Conservation (phyloP, 2,113 vertebrate species). For the Percopsis transmontana region DNA sequence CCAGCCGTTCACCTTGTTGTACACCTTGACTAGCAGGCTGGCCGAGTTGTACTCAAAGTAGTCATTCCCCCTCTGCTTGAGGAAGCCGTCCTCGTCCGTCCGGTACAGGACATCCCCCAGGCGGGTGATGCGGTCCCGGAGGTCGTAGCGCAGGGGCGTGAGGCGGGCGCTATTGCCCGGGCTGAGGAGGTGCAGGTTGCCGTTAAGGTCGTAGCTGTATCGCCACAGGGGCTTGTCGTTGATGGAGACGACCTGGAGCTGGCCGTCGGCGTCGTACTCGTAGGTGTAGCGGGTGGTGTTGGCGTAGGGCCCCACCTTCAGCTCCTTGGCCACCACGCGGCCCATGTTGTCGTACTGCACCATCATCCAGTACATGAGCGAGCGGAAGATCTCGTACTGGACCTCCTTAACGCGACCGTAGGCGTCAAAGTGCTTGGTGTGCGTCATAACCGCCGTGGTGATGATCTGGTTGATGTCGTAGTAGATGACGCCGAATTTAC, state of each 20-base stretch:
- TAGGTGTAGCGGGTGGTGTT: slow-evolving; percentile 96
- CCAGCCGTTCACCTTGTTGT: slow-evolving; percentile 90
- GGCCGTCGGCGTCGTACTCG: slow-evolving; percentile 93
- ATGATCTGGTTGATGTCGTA: slow-evolving; percentile 99
- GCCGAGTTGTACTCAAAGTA: slow-evolving; percentile 96
- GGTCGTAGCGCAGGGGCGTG: slow-evolving; percentile 91
- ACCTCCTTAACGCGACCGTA: slow-evolving; percentile 97
- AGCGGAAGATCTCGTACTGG: slow-evolving; percentile 97
- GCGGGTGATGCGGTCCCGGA: slow-evolving; percentile 92
- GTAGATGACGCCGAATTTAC: slow-evolving; percentile 98
- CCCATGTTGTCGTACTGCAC: slow-evolving; percentile 99
- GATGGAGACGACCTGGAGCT: slow-evolving; percentile 93
- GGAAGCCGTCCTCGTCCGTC: slow-evolving; percentile 96
- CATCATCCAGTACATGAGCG: slow-evolving; percentile 99
- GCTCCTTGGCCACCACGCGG: slow-evolving; percentile 93
- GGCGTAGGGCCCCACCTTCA: slow-evolving; percentile 97
- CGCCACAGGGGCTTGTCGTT: slow-evolving; percentile 97
- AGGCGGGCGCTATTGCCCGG: slow-evolving; percentile 94
- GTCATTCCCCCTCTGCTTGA: slow-evolving; percentile 91
- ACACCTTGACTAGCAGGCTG: slow-evolving; percentile 88
- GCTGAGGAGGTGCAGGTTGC: slow-evolving; percentile 94
- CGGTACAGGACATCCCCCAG: slow-evolving; percentile 93
- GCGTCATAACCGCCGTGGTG: slow-evolving; percentile 97
- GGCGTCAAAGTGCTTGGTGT: slow-evolving; percentile 97
- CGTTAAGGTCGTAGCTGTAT: slow-evolving; percentile 97